phyloP scores from a whole-genome alignment of 2,797 vertebrate genomes.

The Nyctibius grandis region DNA sequence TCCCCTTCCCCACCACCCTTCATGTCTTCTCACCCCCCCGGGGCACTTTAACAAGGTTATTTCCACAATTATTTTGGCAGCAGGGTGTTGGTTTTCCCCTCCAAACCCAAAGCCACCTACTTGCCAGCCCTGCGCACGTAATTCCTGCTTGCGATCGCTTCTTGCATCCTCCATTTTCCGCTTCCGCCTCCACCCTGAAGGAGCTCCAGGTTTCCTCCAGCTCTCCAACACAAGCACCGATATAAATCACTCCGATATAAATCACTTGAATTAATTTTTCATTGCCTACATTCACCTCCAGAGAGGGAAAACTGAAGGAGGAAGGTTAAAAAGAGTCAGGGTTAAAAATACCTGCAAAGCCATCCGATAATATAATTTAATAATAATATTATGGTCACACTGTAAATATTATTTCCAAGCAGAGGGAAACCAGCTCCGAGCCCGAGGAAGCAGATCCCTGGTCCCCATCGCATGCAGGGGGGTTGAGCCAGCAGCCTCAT shows the following conservation, averaged over 20 bases:
- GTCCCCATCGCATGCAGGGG: fast-evolving
- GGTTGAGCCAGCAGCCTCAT: fast-evolving
- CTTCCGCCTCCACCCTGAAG: background rate
- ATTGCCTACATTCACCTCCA: fast-evolving
- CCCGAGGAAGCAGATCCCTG: fast-evolving
- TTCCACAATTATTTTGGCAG: background rate
- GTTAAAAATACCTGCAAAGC: fast-evolving
- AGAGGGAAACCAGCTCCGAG: background rate
- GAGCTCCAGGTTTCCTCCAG: fast-evolving
- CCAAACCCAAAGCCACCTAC: background rate
- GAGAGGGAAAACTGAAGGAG: no score
- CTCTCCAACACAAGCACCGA: fast-evolving
- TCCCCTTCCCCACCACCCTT: background rate
- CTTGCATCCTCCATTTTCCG: constrained; percentile 27
- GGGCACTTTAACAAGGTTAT: background rate
- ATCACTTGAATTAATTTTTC: background rate
- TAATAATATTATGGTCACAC: fast-evolving
- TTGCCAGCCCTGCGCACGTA: background rate
- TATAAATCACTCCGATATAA: fast-evolving
- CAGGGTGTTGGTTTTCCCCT: background rate
- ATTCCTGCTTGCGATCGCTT: background rate
- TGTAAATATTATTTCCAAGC: background rate
- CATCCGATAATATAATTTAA: background rate
- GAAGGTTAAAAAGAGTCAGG: background rate
- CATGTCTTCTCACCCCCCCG: background rate